phyloP scores from a whole-genome alignment of 2,888 invertebrate genomes.

The Harpalus rubripes region DNA sequence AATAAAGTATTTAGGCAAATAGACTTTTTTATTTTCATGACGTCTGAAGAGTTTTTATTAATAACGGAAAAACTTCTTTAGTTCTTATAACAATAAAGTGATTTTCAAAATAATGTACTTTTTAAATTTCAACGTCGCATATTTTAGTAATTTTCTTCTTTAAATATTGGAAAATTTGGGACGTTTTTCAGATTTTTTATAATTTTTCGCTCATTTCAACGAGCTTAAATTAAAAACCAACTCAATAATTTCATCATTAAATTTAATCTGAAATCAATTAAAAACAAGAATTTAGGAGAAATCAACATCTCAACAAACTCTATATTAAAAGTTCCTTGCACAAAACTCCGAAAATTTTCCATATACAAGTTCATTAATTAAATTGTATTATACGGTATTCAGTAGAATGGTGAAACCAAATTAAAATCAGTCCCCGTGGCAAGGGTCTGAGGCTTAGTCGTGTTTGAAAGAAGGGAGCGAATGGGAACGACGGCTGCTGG shows the following conservation, averaged over 20 bases:
- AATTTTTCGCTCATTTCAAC: not conserved
- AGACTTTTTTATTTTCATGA: not conserved
- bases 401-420: slow-evolving; percentile 56
- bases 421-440: slow-evolving; percentile 52
- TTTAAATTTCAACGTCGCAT: not conserved
- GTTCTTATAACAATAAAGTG: not conserved
- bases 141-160: not conserved
- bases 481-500: slow-evolving; percentile 27
- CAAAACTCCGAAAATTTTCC: slow-evolving; percentile 38
- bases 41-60: not conserved
- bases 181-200: not conserved
- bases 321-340: slow-evolving; percentile 18
- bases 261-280: slow-evolving; percentile 37
- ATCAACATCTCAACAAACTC: slow-evolving; percentile 19
- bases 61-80: slow-evolving; percentile 3
- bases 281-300: slow-evolving; percentile 19
- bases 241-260: slow-evolving; percentile 39
- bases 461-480: slow-evolving; percentile 20
- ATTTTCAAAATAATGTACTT: not conserved
- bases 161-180: not conserved
- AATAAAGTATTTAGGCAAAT: not conserved
- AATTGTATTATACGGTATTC: slow-evolving; percentile 62
- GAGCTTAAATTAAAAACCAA: slow-evolving; percentile 19
- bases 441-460: slow-evolving; percentile 1
- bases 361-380: slow-evolving; percentile 61